Evolutionary conservation across 1,140 invertebrate species (phyloP).

Genomic region (Calephelis virginiensis): DNA sequence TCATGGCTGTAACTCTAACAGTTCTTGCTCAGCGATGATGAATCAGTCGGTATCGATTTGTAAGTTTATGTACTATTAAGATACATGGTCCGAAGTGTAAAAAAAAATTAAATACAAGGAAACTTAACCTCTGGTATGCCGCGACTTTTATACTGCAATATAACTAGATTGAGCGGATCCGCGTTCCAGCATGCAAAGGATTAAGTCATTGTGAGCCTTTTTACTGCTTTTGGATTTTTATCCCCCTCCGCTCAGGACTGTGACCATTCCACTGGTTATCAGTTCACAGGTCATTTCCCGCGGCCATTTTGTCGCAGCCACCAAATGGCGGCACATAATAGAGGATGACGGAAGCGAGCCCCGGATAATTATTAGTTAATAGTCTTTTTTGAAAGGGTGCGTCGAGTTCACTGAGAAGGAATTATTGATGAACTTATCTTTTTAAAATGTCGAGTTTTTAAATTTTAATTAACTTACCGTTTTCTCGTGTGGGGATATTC

Average conservation of each 20-base stretch:
- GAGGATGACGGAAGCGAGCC: conserved; percentile 23
- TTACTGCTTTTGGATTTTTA: too few species aligned
- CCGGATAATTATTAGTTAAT: conserved; percentile 34
- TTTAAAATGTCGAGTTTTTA: neutral
- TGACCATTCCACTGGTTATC: conserved; percentile 27
- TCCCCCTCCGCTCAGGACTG: conserved; percentile 23
- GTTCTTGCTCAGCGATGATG: too few species aligned
- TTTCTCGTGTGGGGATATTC: neutral
- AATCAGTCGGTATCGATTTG: too few species aligned
- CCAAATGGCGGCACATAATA: conserved; percentile 34
- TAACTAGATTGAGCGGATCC: too few species aligned
- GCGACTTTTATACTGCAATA: too few species aligned
- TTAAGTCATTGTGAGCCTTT: too few species aligned
- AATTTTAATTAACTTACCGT: neutral
- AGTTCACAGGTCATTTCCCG: conserved; percentile 39
- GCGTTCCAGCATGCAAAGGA: too few species aligned
- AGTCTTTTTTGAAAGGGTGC: conserved; percentile 21
- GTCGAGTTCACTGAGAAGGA: neutral
- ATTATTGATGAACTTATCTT: conserved; percentile 7
- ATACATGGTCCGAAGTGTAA: too few species aligned
- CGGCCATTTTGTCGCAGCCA: conserved; percentile 36
- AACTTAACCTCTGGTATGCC: too few species aligned
- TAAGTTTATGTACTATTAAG: too few species aligned
- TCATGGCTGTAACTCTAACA: too few species aligned
- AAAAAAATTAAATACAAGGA: too few species aligned